These are phyloP conservation scores for Pelodiscus sinensis DNA, from an alignment of 2,113 vertebrate genomes.

Conservation along the genomic window DNA sequence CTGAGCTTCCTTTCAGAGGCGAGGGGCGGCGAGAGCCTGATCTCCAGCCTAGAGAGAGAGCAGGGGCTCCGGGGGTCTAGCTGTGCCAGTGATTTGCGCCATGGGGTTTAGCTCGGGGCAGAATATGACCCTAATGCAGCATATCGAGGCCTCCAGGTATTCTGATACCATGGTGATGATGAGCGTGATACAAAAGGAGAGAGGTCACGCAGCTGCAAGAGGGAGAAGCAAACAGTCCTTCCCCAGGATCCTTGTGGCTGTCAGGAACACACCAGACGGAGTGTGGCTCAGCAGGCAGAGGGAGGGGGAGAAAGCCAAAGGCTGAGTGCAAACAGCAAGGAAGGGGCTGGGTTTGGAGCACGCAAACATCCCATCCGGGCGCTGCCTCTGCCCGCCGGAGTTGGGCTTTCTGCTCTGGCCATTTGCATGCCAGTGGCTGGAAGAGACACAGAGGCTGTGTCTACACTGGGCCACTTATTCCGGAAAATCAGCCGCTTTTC, in stretches of 20 bases:
- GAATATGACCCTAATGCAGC: background rate
- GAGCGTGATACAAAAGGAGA: background rate
- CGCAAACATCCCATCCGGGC: background rate
- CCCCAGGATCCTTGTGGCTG: background rate
- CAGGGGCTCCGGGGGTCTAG: background rate
- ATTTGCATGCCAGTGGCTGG: background rate
- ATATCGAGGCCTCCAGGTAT: background rate
- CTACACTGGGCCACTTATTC: no score
- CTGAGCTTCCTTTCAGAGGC: background rate
- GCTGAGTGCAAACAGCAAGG: background rate
- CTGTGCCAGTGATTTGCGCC: background rate
- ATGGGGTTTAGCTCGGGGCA: background rate
- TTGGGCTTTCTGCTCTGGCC: background rate
- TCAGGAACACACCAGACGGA: background rate
- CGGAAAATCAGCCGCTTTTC: no score
- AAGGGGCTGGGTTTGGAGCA: background rate
- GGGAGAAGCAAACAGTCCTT: background rate
- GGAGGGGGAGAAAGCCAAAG: fast-evolving
- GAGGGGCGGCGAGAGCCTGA: background rate
- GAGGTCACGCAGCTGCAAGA: background rate
- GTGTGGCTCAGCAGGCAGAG: background rate
- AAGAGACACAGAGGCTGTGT: background rate
- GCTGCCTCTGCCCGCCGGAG: background rate
- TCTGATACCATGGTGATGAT: background rate
- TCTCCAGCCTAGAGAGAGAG: background rate